These are phyloP conservation scores for Lottia scabra DNA, from an alignment of 2,888 invertebrate genomes.

Conservation along the genomic window DNA sequence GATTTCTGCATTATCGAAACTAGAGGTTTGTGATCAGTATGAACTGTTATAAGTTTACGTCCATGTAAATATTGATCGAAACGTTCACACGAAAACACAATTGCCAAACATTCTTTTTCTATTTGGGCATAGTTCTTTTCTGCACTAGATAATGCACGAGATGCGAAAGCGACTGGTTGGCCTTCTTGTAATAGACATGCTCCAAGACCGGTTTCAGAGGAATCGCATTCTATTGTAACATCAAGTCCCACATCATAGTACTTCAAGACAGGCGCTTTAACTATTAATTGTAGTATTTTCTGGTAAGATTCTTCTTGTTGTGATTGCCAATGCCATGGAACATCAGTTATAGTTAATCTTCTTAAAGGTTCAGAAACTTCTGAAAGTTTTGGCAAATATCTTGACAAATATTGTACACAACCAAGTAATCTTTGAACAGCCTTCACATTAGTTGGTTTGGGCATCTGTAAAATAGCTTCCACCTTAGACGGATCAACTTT, in stretches of 20 bases:
- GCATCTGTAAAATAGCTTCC: slow-evolving; percentile 31
- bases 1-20: slow-evolving; percentile 31
- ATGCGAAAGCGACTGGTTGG: slow-evolving; percentile 34
- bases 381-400: slow-evolving; percentile 25
- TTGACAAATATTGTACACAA: slow-evolving; percentile 30
- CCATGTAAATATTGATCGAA: slow-evolving; percentile 34
- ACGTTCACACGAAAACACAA: slow-evolving; percentile 28
- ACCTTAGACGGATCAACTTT: slow-evolving; percentile 32
- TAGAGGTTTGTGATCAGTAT: slow-evolving; percentile 35
- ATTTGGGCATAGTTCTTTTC: slow-evolving; percentile 36
- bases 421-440: slow-evolving; percentile 29
- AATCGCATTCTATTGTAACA: slow-evolving; percentile 31
- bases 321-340: slow-evolving; percentile 16
- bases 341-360: slow-evolving; percentile 18
- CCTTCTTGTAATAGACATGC: slow-evolving; percentile 33
- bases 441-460: slow-evolving; percentile 19
- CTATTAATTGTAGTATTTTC: slow-evolving; percentile 18
- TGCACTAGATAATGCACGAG: slow-evolving; percentile 24
- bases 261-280: slow-evolving; percentile 18
- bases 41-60: slow-evolving; percentile 18
- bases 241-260: slow-evolving; percentile 27
- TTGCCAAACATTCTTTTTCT: slow-evolving; percentile 37
- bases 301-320: slow-evolving; percentile 28
- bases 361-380: slow-evolving; percentile 28
- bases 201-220: slow-evolving; percentile 25